Percentiles rank a stretch among this genome's conserved stretches.
Conservation (phyloP, 30 jellyfish, hydroid and myxozoan species). For the Pseudorhiza aurosa region DNA sequence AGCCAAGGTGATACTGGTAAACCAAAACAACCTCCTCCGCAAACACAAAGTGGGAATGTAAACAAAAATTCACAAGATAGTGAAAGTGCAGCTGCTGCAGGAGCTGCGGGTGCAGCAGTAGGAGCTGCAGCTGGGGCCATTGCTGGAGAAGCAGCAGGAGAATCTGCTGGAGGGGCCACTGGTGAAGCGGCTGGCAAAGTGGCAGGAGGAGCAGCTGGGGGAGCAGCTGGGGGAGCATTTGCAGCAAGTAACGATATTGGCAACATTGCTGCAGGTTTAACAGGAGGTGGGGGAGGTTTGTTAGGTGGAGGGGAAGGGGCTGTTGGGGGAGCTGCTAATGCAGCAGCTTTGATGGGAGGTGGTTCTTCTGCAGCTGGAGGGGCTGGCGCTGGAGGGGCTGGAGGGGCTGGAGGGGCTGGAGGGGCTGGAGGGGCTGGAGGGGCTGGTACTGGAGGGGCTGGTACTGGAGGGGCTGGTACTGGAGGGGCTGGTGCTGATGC, state of each 20-base stretch:
- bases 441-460: no score
- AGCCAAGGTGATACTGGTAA: constrained; percentile 19
- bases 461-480: no score
- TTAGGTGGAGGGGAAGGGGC: not conserved
- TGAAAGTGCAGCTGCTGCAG: not conserved
- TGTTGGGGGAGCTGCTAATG: not conserved
- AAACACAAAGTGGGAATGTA: not conserved
- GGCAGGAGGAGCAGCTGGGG: not conserved
- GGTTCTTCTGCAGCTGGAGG: not conserved
- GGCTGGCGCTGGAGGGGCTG: constrained; percentile 1
- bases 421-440: no score
- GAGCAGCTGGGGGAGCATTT: not conserved
- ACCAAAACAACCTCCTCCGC: constrained; percentile 28
- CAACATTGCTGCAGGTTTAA: constrained; percentile 4
- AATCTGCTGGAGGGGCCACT: constrained; percentile 27
- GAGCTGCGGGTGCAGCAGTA: constrained; percentile 47
- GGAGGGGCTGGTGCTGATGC: not conserved
- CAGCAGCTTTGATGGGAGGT: not conserved
- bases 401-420: no score
- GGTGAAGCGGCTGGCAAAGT: not conserved
- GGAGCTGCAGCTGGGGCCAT: constrained; percentile 45
- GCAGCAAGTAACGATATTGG: not conserved
- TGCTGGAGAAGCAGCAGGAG: constrained; percentile 41
- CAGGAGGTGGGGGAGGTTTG: not conserved
- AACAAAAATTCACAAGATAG: not conserved